Percentiles rank a stretch among this genome's conserved stretches.
These are phyloP conservation scores for Tachycineta bicolor DNA, from an alignment of 2,113 vertebrate species.

Conservation along the genomic window DNA sequence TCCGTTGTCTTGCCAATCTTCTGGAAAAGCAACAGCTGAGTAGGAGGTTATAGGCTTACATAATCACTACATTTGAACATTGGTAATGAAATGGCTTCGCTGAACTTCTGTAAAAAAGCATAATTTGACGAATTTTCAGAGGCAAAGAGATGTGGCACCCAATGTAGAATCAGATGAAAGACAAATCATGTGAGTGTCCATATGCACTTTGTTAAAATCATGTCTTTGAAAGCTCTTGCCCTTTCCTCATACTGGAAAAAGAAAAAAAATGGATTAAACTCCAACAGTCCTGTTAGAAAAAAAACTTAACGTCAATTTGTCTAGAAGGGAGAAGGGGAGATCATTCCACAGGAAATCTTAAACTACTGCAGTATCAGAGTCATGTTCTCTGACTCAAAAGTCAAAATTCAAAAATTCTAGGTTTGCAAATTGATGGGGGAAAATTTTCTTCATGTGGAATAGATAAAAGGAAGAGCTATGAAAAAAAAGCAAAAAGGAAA, in stretches of 20 bases:
- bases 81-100: neutral
- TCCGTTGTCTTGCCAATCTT: neutral
- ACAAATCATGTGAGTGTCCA: neutral
- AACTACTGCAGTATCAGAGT: neutral
- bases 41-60: neutral
- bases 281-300: neutral
- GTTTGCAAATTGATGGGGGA: neutral
- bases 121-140: neutral
- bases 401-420: neutral
- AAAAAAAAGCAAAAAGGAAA: neutral
- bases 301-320: rapidly evolving
- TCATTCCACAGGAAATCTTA: neutral
- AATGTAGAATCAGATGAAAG: neutral
- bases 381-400: neutral
- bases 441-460: neutral
- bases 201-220: neutral
- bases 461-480: neutral
- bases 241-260: neutral
- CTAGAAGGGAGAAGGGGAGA: neutral
- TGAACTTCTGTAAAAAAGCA: neutral
- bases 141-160: neutral
- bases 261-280: neutral
- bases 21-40: neutral
- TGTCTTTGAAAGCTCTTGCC: neutral
- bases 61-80: neutral